Evolutionary conservation across 1,140 invertebrate species (phyloP).

Genomic region (Cepaea nemoralis): DNA sequence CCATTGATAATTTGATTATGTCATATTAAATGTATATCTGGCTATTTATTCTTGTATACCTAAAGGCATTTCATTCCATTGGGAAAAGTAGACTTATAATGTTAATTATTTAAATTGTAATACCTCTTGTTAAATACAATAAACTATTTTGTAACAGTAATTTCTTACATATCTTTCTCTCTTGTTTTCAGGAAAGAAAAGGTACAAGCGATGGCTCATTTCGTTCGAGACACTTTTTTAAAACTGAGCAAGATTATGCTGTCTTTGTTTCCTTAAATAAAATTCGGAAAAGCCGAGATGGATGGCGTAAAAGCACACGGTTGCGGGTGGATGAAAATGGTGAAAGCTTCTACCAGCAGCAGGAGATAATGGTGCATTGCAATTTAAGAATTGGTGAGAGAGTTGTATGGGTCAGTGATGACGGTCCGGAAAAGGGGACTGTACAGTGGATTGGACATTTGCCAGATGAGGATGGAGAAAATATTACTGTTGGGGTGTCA

Average conservation of each 20-base stretch:
- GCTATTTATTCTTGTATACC: no score
- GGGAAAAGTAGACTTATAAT: no score
- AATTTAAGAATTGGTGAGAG: conserved; percentile 73
- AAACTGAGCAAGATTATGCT: conserved; percentile 57
- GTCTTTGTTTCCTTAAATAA: conserved; percentile 66
- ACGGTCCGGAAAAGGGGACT: conserved; percentile 73
- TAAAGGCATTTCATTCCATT: no score
- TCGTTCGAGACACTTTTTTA: conserved; percentile 60
- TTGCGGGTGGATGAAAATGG: conserved; percentile 29
- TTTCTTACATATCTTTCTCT: neutral
- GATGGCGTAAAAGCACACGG: conserved; percentile 33
- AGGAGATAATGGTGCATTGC: conserved; percentile 42
- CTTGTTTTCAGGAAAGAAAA: conserved; percentile 40
- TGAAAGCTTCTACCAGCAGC: neutral
- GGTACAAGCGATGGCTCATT: conserved; percentile 68
- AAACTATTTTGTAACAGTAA: no score
- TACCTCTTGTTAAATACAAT: no score
- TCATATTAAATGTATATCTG: no score
- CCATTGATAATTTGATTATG: no score
- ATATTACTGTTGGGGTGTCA: conserved; percentile 76
- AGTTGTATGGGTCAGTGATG: conserved; percentile 75
- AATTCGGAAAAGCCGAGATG: conserved; percentile 50
- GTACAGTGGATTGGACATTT: conserved; percentile 76
- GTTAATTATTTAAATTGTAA: no score
- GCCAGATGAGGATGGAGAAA: conserved; percentile 69